A percentile compares a stretch with the other conserved stretches of the same genome.
phyloP scores from a whole-genome alignment of 2,797 vertebrate genomes.

The Acanthornis magna region DNA sequence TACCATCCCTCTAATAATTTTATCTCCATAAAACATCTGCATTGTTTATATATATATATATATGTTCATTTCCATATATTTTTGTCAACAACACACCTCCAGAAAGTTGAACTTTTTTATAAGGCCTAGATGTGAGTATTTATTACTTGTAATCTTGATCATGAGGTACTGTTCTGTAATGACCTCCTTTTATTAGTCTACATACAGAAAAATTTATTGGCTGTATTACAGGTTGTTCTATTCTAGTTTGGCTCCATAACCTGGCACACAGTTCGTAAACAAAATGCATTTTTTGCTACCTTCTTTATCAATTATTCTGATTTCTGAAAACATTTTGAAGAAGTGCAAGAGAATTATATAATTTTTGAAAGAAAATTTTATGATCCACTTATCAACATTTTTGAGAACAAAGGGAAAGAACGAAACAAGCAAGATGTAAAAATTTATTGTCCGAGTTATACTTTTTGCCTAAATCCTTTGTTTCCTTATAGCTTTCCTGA shows the following conservation, averaged over 20 bases:
- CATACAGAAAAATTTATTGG: not conserved
- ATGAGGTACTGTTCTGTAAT: not conserved
- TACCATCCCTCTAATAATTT: not conserved
- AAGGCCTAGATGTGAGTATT: not conserved
- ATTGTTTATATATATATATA: not conserved
- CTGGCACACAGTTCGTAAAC: not conserved
- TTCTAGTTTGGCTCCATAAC: not conserved
- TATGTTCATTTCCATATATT: not conserved
- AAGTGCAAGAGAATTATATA: not conserved
- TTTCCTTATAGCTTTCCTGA: not conserved
- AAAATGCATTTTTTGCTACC: rapidly evolving
- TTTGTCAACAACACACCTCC: not conserved
- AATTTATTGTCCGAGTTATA: not conserved
- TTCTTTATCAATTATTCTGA: not conserved
- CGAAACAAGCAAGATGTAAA: not conserved
- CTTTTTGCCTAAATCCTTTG: not conserved
- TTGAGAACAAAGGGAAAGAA: not conserved
- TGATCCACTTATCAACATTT: not conserved
- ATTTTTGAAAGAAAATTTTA: not conserved
- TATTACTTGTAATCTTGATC: not conserved
- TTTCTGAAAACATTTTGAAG: not conserved
- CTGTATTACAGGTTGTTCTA: not conserved
- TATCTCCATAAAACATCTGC: not conserved
- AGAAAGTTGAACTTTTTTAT: not conserved
- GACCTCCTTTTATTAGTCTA: not conserved